Evolutionary conservation across 2,888 invertebrate species (phyloP).

Genomic region (Bhutanitis thaidina): DNA sequence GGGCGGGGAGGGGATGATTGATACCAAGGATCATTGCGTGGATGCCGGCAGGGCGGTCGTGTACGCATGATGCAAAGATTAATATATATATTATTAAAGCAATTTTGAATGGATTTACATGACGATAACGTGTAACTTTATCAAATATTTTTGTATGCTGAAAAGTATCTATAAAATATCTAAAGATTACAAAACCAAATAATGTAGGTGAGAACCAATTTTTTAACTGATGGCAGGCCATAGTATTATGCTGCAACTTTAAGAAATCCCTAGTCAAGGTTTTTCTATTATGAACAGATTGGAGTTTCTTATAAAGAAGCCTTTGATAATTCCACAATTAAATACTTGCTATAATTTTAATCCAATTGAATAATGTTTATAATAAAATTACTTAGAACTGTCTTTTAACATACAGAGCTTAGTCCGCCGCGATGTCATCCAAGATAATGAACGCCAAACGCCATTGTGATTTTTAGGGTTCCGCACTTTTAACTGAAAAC

Average conservation of each 20-base stretch:
- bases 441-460: no score
- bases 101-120: constrained; percentile 5
- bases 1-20: constrained; percentile 35
- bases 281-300: neutral
- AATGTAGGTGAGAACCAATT: no score
- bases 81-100: constrained; percentile 3
- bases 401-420: no score
- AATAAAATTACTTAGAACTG: neutral
- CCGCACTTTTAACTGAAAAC: no score
- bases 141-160: neutral
- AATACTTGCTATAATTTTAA: constrained; percentile 3
- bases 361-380: constrained; percentile 12
- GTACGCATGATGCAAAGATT: constrained; percentile 5
- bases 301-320: constrained; percentile 7
- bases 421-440: no score
- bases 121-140: neutral
- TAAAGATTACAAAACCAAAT: no score
- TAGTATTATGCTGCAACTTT: no score
- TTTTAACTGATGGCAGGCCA: no score
- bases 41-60: constrained; percentile 16
- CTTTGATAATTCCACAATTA: neutral
- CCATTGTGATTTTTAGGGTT: no score
- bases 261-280: no score
- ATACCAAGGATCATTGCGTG: constrained; percentile 23
- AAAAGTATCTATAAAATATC: no score